These are phyloP conservation scores for Encarsia formosa DNA, from an alignment of 2,888 invertebrate genomes.

Conservation along the genomic window DNA sequence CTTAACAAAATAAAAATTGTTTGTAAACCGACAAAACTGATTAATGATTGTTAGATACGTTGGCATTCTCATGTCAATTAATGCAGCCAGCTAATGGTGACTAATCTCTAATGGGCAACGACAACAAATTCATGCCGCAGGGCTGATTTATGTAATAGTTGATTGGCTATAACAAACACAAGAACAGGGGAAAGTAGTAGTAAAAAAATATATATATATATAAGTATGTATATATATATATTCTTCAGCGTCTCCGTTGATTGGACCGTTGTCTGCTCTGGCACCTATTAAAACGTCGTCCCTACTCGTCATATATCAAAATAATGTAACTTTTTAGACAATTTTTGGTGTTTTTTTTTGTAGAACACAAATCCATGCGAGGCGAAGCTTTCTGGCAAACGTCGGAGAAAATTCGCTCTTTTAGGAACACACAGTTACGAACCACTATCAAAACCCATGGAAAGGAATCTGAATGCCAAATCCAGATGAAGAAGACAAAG, in stretches of 20 bases:
- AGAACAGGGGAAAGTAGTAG: constrained; percentile 6
- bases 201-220: background rate
- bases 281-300: no score
- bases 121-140: constrained; percentile 51
- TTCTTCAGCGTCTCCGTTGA: no score
- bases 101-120: constrained; percentile 47
- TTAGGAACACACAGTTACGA: constrained; percentile 14
- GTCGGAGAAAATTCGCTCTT: constrained; percentile 35
- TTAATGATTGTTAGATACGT: constrained; percentile 28
- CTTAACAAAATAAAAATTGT: constrained; percentile 30
- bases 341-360: constrained; percentile 33
- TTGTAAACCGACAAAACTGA: constrained; percentile 20
- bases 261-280: no score
- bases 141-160: constrained; percentile 33
- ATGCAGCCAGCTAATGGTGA: constrained; percentile 48
- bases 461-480: no score
- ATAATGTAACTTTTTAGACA: no score
- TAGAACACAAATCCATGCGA: constrained; percentile 51
- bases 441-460: no score
- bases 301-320: no score
- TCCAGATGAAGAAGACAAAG: no score
- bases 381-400: constrained; percentile 51
- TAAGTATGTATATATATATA: no score
- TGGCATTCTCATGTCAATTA: constrained; percentile 50
- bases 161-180: constrained; percentile 25